Base-by-base conservation (phyloP, 2,113 vertebrate species). In the Chaetodon auriga region DNA sequence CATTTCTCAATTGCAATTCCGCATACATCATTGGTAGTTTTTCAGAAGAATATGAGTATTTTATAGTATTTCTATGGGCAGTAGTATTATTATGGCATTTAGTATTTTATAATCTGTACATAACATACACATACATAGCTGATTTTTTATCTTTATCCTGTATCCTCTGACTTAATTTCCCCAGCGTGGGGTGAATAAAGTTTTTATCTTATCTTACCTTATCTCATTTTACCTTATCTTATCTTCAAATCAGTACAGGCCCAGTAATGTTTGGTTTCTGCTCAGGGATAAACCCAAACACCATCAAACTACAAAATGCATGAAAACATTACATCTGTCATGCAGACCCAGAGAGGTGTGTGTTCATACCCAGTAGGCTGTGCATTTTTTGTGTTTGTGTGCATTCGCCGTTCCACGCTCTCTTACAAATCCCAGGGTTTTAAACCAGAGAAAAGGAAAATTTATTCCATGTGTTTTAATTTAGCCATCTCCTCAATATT, bases 381-480 rank as follows among this genome's bases (percentile, higher is more conserved):
- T 75, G 81, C 65, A 61, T 73, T 48, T 64, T 55, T 78, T 66
- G 55, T 74, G 73, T 63, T 45, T 63, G 65, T 82, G 76, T 49
- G 68, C n/a, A n/a, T 10, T 77, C 57, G 63, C 6, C 30, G 58
- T 78, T 65, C 30, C 68, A 55, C 85, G 69, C 54, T 71, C 78
- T 78, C 58, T 53, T 46, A 80, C 83, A 46, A 69, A 62, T 66
- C 92, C 86, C 85, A 11, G 61, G 78, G 73, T 86, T 68, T 55
- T 68, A 58, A 48, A 74, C 58, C 74, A 83, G 78, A 88, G 72
- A 86, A 90, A 92, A 92, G 89, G 76, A 89, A 89, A 92, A 79
- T 86, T 85, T 81, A 83, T 78, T 88, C 86, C 82, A 73, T 86
- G 84, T 79, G 83, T 91, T 92, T 93, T 93, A 89, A 93, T 91